phyloP scores from a whole-genome alignment of 1,140 invertebrate species.

The Gonatopus flavifemur region DNA sequence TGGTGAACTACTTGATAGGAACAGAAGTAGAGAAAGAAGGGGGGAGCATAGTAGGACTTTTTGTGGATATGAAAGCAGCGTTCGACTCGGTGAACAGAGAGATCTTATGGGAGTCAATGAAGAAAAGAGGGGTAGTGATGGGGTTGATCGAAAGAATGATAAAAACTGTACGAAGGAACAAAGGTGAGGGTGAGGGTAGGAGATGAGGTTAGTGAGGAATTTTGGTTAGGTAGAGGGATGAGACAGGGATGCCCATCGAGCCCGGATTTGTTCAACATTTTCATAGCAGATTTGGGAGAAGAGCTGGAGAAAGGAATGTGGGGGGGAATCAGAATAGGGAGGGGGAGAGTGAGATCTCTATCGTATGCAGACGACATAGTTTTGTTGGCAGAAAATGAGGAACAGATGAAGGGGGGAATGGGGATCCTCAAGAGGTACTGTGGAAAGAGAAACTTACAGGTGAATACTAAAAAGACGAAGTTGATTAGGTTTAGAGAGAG shows the following conservation, averaged over 20 bases:
- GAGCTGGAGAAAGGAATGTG: not conserved
- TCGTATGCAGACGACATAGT: not conserved
- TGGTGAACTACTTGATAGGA: conserved; percentile 3
- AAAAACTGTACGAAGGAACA: too few relatives aligned
- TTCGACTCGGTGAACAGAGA: not conserved
- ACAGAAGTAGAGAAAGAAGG: conserved; percentile 1
- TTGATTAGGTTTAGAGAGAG: too few relatives aligned
- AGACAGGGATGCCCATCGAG: conserved; percentile 10
- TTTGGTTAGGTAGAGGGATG: too few relatives aligned
- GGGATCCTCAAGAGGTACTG: too few relatives aligned
- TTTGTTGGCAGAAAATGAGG: not conserved
- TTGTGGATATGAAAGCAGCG: not conserved
- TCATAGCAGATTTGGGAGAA: conserved; percentile 4
- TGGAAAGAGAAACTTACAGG: too few relatives aligned
- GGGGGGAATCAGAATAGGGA: not conserved
- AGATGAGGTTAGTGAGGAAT: too few relatives aligned
- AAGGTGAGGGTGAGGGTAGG: too few relatives aligned
- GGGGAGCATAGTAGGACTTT: not conserved
- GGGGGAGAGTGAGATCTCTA: not conserved
- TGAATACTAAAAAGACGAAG: too few relatives aligned
- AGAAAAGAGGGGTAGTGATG: not conserved
- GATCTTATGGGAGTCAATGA: not conserved
- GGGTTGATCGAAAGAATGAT: too few relatives aligned
- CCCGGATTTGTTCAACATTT: conserved; percentile 14
- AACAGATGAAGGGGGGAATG: not conserved